Conservation (phyloP, 2,888 invertebrate genomes). For the Aradus depressus region DNA sequence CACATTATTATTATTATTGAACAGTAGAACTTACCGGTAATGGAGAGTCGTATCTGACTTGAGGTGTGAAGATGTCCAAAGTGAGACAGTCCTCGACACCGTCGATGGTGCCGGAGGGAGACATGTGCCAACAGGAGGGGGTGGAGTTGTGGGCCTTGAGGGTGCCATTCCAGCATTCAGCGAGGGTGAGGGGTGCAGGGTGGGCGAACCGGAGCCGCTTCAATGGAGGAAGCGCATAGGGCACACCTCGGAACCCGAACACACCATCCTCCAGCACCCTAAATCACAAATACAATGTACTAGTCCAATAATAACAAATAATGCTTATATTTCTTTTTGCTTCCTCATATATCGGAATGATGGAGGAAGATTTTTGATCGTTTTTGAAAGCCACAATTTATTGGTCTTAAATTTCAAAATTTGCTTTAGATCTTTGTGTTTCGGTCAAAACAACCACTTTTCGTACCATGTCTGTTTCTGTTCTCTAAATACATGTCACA, state of each 20-base stretch:
- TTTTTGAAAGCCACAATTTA: slow-evolving; percentile 3
- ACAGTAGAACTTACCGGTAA: slow-evolving; percentile 42
- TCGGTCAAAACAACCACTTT: too few relatives aligned
- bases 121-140: slow-evolving; percentile 57
- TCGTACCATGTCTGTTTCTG: too few relatives aligned
- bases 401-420: neutral
- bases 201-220: slow-evolving; percentile 56
- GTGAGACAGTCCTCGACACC: slow-evolving; percentile 74
- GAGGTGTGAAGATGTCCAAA: slow-evolving; percentile 70
- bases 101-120: slow-evolving; percentile 50
- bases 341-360: neutral
- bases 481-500: too few relatives aligned
- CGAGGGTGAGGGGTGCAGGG: slow-evolving; percentile 54
- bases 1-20: too few relatives aligned
- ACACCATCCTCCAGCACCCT: slow-evolving; percentile 64
- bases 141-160: slow-evolving; percentile 54
- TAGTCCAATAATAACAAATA: neutral
- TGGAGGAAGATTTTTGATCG: too few relatives aligned
- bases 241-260: slow-evolving; percentile 70
- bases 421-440: too few relatives aligned
- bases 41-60: slow-evolving; percentile 64
- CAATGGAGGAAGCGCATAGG: slow-evolving; percentile 64
- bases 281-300: slow-evolving; percentile 20
- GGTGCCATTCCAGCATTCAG: slow-evolving; percentile 70
- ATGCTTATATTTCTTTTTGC: neutral